These are phyloP conservation scores for Athrips mouffetella DNA, from an alignment of 2,888 invertebrate genomes.

Conservation along the genomic window DNA sequence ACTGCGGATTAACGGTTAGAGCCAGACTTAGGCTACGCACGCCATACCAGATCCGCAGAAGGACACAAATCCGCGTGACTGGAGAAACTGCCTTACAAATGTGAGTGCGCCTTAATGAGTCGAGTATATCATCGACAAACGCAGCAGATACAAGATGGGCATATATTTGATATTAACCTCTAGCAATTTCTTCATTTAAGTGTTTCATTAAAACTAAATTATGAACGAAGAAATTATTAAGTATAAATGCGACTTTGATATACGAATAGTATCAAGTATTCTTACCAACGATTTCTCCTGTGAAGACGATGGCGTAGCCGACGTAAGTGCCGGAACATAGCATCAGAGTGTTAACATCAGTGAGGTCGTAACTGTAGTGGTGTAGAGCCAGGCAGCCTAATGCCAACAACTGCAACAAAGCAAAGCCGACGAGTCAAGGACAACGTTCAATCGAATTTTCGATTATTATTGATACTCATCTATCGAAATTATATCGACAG, in stretches of 20 bases:
- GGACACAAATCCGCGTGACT: too few species aligned
- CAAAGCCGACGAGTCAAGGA: slow-evolving; percentile 2
- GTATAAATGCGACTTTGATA: slow-evolving; percentile 20
- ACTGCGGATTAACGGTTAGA: too few species aligned
- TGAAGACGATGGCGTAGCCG: slow-evolving; percentile 62
- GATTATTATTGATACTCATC: slow-evolving; percentile 3
- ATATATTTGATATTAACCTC: too few species aligned
- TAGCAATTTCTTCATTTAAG: neutral
- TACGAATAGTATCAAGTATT: neutral
- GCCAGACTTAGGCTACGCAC: too few species aligned
- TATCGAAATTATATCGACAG: slow-evolving; percentile 4
- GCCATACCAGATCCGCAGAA: too few species aligned
- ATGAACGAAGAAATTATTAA: too few species aligned
- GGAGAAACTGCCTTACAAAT: too few species aligned
- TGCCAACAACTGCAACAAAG: slow-evolving; percentile 47
- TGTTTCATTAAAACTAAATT: neutral
- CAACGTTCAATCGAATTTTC: neutral
- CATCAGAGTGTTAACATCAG: slow-evolving; percentile 64
- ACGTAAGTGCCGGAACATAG: slow-evolving; percentile 68
- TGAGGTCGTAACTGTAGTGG: slow-evolving; percentile 67
- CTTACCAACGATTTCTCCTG: slow-evolving; percentile 68
- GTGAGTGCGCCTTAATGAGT: too few species aligned
- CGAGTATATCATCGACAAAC: too few species aligned
- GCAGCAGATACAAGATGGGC: too few species aligned
- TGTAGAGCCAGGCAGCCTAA: slow-evolving; percentile 60